Evolutionary conservation across 2,113 vertebrate species (phyloP), one percentile per base, ranked within the genome.

Genomic region (Promerops cafer): DNA sequence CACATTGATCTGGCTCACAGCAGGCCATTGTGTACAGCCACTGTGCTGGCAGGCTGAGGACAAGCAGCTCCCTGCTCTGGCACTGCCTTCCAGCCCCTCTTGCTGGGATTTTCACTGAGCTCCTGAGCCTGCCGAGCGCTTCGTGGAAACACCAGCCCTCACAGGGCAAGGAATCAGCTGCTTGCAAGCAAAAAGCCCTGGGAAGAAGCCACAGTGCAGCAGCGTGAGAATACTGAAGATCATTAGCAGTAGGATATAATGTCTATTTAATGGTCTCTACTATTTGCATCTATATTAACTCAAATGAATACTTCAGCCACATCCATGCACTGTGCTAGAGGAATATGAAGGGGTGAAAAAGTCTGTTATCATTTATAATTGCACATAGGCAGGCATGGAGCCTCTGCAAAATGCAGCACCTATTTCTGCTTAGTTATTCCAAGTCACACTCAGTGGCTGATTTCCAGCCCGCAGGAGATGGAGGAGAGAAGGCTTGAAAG

Each of bases 201-300:
- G 24, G 57, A 79, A 91, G 61, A 47, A 91, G 61, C 14, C 61
- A 83, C n/a, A 77, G 63, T 74, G 57, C 37, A 80, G 71, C 71
- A 69, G 23, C 31, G 35, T 80, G 40, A 74, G 74, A 53, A 66
- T 26, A 37, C 16, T 26, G 27, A 91, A 60, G 54, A 65, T 49
- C 12, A 15, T 85, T 85, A 93, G 23, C 53, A 28, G 71, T 18
- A 94, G 54, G 42, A 83, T 35, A 66, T 90, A 80, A 95, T 89
- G 68, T 74, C 47, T 86, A 54, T 93, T 94, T 93, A 86, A 94
- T 86, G 54, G 39, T 70, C 19, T 90, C 39, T 59, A 45, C 30
- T 74, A 93, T 97, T 90, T 92, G 85, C 85, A 86, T 86, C 42
- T 49, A 91, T 69, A 90, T 94, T 79, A 96, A 92, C 53, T 83